Percentiles rank a stretch among this genome's conserved stretches.
Evolutionary conservation across 2,113 vertebrate species (phyloP).

Genomic region (Dipodomys spectabilis): DNA sequence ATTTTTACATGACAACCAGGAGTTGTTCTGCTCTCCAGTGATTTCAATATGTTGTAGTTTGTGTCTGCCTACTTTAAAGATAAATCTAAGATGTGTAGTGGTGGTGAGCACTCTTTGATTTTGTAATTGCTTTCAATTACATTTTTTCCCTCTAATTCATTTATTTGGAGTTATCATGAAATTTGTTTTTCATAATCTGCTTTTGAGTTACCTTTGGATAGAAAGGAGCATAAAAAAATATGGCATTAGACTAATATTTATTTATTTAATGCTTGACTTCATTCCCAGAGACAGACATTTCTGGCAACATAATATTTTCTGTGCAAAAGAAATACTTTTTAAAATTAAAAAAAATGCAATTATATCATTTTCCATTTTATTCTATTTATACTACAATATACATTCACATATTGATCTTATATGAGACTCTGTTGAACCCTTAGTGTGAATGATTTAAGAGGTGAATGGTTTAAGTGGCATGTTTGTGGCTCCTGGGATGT

Average conservation of each 20-base stretch:
- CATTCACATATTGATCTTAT: not conserved
- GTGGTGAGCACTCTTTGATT: conserved; percentile 39
- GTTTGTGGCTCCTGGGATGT: not conserved
- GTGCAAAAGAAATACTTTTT: conserved; percentile 6
- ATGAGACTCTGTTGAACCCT: not conserved
- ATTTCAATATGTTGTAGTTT: not conserved
- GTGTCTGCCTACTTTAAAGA: not conserved
- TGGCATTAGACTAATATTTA: not conserved
- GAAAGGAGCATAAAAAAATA: not conserved
- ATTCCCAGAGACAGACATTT: not conserved
- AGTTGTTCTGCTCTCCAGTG: not conserved
- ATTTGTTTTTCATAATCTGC: conserved; percentile 63
- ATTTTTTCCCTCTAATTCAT: not conserved
- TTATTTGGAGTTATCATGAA: conserved; percentile 57
- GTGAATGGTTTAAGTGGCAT: not conserved
- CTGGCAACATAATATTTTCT: not conserved
- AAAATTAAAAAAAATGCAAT: not conserved
- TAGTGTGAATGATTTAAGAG: too few species aligned
- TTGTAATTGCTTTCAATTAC: conserved; percentile 40
- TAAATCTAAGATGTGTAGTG: not conserved
- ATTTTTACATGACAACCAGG: not conserved
- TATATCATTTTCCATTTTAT: not conserved
- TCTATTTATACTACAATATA: not conserved
- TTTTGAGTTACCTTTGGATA: conserved; percentile 47
- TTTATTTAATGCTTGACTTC: not conserved